Percentiles rank a stretch among this genome's conserved stretches.
Evolutionary conservation across 1,140 invertebrate genomes (phyloP).

Genomic region (Lutraria rhynchaena): DNA sequence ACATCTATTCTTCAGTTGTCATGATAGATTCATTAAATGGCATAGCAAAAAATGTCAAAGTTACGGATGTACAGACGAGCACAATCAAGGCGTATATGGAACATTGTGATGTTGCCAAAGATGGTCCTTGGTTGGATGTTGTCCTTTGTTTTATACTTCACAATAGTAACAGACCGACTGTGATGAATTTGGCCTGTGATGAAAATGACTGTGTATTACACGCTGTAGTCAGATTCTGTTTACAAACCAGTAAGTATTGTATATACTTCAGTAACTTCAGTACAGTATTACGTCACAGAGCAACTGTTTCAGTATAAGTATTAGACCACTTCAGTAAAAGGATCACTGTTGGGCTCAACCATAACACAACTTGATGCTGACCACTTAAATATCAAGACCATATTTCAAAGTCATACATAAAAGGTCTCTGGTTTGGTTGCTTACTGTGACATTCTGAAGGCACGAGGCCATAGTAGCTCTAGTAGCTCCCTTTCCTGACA

Average conservation of each 20-base stretch:
- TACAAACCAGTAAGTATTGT: slow-evolving; percentile 44
- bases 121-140: slow-evolving; percentile 32
- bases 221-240: slow-evolving; percentile 38
- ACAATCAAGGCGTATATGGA: slow-evolving; percentile 31
- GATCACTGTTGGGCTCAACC: too few species aligned
- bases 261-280: too few species aligned
- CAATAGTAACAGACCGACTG: not conserved
- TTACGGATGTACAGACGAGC: slow-evolving; percentile 2
- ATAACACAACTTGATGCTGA: too few species aligned
- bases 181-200: slow-evolving; percentile 3
- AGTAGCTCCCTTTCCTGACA: too few species aligned
- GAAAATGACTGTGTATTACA: slow-evolving; percentile 18
- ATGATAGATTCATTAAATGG: slow-evolving; percentile 4
- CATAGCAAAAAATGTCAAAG: not conserved
- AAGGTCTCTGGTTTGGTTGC: too few species aligned
- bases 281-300: too few species aligned
- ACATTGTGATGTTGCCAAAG: not conserved
- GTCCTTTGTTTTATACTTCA: slow-evolving; percentile 16
- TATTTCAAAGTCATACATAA: too few species aligned
- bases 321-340: too few species aligned
- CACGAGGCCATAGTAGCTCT: too few species aligned
- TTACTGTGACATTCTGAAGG: too few species aligned
- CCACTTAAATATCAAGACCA: too few species aligned
- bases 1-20: not conserved
- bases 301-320: too few species aligned